Conservation (phyloP, 2,113 vertebrate species). For the Campylorhamphus procurvoides region DNA sequence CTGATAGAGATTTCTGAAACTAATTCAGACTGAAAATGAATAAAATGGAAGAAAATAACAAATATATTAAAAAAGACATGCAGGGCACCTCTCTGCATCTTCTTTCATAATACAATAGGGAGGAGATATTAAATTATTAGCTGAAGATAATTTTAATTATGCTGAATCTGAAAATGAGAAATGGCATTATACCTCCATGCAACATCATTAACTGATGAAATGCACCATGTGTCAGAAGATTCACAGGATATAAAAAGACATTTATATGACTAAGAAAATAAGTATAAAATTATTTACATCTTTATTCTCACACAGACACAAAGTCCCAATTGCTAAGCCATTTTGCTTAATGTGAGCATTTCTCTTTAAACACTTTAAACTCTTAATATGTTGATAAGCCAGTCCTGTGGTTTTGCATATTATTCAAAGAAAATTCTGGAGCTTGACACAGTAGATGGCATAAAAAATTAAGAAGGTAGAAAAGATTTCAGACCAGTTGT, state of each 20-base stretch:
- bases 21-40: neutral
- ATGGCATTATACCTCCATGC: neutral
- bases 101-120: neutral
- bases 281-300: neutral
- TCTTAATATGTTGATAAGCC: neutral
- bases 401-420: neutral
- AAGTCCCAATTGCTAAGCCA: neutral
- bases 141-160: neutral
- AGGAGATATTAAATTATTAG: neutral
- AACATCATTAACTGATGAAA: neutral
- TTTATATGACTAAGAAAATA: neutral
- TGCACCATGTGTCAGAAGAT: neutral
- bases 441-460: rapidly evolving
- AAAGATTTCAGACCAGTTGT: neutral
- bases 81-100: neutral
- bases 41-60: neutral
- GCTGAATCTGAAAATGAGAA: neutral
- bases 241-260: neutral
- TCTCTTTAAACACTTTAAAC: neutral
- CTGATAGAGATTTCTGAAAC: neutral
- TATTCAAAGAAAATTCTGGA: neutral
- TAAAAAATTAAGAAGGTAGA: neutral
- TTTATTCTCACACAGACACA: neutral
- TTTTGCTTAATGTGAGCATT: neutral
- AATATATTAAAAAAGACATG: neutral